Evolutionary conservation across 2,888 invertebrate genomes (phyloP), one percentile per base, ranked within the genome.

Genomic region (Graphium colonna): DNA sequence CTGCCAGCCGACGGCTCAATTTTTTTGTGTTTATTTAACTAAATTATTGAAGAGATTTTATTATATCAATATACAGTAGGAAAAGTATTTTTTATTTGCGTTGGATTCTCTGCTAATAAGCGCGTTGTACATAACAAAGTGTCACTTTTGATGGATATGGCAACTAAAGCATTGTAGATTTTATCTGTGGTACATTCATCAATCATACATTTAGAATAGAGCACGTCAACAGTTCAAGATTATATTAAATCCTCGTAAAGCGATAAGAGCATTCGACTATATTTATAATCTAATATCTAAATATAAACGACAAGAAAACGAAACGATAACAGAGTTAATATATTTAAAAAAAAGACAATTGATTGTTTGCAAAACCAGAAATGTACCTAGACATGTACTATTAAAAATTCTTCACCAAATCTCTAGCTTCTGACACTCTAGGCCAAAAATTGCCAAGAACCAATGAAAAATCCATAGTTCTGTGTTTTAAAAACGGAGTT

Each of bases 131-230:
- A 21, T 21, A 21, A 5, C 21, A 3, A 21, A 21, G 21, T 21
- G 21, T 21, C 13, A 36, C 3, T 36, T 36, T 36, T 36, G 36
- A 36, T 36, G 12, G 36, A 36, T 36, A 50, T 36, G 31, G 42
- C 18, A 42, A 4, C 39, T 33, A 39, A 45, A 31, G 40, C 40
- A 40, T 44, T 39, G 18, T 41, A 15, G 5, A 40, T 41, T 46
- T 44, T 43, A 53, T 53, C 52, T n/a, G 5, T 3, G 21, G 21
- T 15, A 31, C 48, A 38, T 38, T 53, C 52, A 53, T 53, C 52
- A 53, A 53, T 53, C 52, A 53, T 53, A 31, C 43, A 48, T 53
- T 48, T 53, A 53, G 18, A 52, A 38, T 43, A 12, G 47, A 53
- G 15, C 39, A 48, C 39, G 47, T 52, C 38, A 5, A 3, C 12